Evolutionary conservation across 92 coral and sea anemone genomes (phyloP), one percentile per base, ranked within the genome.

Genomic region (Isaurus tuberculatus): DNA sequence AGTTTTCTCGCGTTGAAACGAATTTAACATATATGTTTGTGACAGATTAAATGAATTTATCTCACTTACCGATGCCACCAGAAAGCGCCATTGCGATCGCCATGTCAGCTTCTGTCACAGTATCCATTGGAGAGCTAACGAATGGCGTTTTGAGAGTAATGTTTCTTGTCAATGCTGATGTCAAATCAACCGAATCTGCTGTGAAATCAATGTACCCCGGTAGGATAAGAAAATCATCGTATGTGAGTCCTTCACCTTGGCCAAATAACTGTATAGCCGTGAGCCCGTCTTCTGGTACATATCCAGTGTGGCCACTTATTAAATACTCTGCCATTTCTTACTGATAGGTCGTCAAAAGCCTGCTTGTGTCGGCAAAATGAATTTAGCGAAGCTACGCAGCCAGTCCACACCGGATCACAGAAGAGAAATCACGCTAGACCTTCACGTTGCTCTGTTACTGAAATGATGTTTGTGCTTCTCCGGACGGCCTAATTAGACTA

Each of bases 91-190:
- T 87, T 3, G 90, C 93, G 0, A 94, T 89, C 26, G 98, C 98
- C 95, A 94, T 91, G 15, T 83, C 84, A 23, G 98, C 84, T 83
- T 95, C 99, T 22, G 99, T 97, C 14, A 97, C 99, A 19, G 99
- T 97, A 42, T 97, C 99, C 99, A 97, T 97, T 0, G 99, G 99
- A 3, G 99, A 97, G 72, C 99, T 97, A 6, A 90, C 96, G 60
- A 97, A 93, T 16, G 99, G 99, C 16, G 98, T 97, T 71, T 92
- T 97, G 57, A 97, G 70, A 15, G 98, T 84, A 49, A 97, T 86
- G 3, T 87, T 85, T 28, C 88, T 84, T 17, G 99, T 94, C 31
- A 97, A 87, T n/a, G 99, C 94, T 14, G 99, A 97, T 17, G 95
- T 84, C 8, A 97, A 90, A 72, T 97, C 98, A 42, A 97, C 99